Evolutionary conservation across 2,888 invertebrate species (phyloP), one percentile per base, ranked within the genome.

Genomic region (Stramonita haemastoma): DNA sequence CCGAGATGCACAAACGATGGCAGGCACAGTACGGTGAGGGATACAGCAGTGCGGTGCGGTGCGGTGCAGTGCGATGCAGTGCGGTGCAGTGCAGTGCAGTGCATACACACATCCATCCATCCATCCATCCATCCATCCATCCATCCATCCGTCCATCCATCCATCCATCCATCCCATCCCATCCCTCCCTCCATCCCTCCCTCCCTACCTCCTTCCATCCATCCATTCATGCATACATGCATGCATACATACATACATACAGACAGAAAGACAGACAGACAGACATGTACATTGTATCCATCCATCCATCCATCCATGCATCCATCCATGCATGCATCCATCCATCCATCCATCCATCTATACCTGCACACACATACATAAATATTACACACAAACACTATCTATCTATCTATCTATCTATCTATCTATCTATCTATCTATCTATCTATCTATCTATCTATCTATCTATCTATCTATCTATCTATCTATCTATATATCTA

Each of bases 1-100:
- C 86, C 11, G 86, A 86, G 34, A 86, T 86, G 86, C 60, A 86
- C 66, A 86, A 22, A 13, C 15, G 86, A 19, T 86, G 86, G 86
- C 86, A 34, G 4, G 22, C 56, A 8, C 86, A 86, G 86, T 32
- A 17, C 19, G 86, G 86, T 66, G 6, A 60, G 83, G 2, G 26
- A 83, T 15, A 46, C 4, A 8, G 46, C 4, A 46, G 46, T 46
- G 8, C 8, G 46, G 46, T 46, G 46, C 8, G 46, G 46, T 46
- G 46, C 46, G 46, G 46, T 46, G 46, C 8, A 8, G 46, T 46
- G 46, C 8, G 8, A 46, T 46, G 46, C 8, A 46, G 46, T 46
- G 46, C 8, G 8, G 46, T 46, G 13, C 66, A 66, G 66, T 22
- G 17, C 13, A 26, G 66, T 26, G 13, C 19, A 66, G 66, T 17